phyloP scores from a whole-genome alignment of 2,113 vertebrate genomes.

The Pollimyrus isidori region DNA sequence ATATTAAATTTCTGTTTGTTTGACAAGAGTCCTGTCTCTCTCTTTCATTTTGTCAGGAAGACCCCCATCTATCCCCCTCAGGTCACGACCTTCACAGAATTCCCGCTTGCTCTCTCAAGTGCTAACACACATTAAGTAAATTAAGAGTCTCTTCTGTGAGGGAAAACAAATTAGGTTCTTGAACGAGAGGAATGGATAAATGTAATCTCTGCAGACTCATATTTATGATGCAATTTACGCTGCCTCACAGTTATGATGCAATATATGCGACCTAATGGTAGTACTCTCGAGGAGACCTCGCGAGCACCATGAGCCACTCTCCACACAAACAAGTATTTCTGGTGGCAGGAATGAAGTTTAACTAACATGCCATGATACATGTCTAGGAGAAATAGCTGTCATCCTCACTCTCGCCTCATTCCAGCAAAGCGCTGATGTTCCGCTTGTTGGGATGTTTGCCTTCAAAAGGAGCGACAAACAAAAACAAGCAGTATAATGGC shows the following conservation, averaged over 20 bases:
- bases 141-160: constrained; percentile 79
- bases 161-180: constrained; percentile 64
- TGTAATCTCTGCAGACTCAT: constrained; percentile 77
- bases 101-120: constrained; percentile 77
- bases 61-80: constrained; percentile 82
- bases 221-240: constrained; percentile 73
- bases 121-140: constrained; percentile 94
- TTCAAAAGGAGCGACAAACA: neutral
- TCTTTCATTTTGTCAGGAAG: constrained; percentile 80
- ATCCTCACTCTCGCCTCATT: neutral
- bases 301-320: no score
- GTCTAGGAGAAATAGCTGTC: neutral
- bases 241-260: constrained; percentile 61
- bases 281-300: neutral
- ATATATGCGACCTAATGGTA: neutral
- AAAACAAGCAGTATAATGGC: constrained; percentile 15
- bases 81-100: constrained; percentile 79
- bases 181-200: constrained; percentile 75
- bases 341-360: neutral
- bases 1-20: constrained; percentile 96
- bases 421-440: neutral
- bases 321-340: neutral
- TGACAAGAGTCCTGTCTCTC: constrained; percentile 91
- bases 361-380: neutral
- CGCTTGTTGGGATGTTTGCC: neutral